Evolutionary conservation across 2,888 invertebrate genomes (phyloP).

Genomic region (Acrocyrtus sp.): DNA sequence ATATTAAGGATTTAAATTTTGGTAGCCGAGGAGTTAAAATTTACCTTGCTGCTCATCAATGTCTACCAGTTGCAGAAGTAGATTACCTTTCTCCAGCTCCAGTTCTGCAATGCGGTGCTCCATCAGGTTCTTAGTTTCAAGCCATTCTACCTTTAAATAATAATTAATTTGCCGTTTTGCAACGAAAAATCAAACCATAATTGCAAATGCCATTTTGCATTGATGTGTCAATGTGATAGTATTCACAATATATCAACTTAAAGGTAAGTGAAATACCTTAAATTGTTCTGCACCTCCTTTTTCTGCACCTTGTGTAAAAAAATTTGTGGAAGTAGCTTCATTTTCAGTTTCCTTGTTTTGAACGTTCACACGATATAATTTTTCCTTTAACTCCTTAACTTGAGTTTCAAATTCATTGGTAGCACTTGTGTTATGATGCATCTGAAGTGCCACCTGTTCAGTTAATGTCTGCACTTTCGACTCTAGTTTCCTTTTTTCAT

Average conservation of each 20-base stretch:
- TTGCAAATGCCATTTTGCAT: background rate
- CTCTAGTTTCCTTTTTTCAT: conserved; percentile 16
- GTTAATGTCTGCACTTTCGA: conserved; percentile 4
- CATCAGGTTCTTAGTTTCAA: conserved; percentile 45
- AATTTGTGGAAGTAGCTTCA: conserved; percentile 18
- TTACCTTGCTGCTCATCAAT: conserved; percentile 72
- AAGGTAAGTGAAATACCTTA: too few relatives aligned
- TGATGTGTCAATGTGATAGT: too few relatives aligned
- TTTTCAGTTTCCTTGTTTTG: background rate
- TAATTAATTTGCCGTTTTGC: too few relatives aligned
- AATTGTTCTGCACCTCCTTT: too few relatives aligned
- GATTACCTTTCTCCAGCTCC: conserved; percentile 91
- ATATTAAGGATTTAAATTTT: too few relatives aligned
- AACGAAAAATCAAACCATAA: background rate
- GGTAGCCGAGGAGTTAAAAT: conserved; percentile 48
- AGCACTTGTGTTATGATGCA: background rate
- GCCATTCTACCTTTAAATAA: conserved; percentile 39
- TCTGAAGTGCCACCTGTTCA: background rate
- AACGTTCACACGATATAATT: background rate
- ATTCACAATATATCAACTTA: too few relatives aligned
- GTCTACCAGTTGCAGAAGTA: conserved; percentile 85
- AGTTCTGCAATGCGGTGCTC: conserved; percentile 75
- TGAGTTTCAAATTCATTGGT: conserved; percentile 5
- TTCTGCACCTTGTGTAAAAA: conserved; percentile 15
- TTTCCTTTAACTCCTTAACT: background rate